A percentile compares a stretch with the other conserved stretches of the same genome.
Evolutionary conservation across 2,797 vertebrate genomes (phyloP).

Genomic region (Neosilurus mollespiculum): DNA sequence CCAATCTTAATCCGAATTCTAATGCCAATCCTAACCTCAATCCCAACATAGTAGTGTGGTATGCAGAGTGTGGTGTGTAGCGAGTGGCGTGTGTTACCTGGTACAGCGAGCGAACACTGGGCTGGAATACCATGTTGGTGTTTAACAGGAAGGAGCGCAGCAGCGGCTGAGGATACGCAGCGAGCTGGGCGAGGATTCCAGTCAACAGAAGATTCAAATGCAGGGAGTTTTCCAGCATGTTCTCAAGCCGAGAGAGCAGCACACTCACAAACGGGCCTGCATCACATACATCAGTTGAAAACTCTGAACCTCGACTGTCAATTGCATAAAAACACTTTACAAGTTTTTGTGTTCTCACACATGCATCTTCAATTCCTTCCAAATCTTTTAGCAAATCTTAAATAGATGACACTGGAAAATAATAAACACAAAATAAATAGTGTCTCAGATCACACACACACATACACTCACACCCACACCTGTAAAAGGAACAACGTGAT

Average conservation of each 20-base stretch:
- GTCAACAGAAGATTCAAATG: constrained; percentile 94
- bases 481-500: constrained; percentile 84
- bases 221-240: constrained; percentile 93
- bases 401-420: too few species aligned
- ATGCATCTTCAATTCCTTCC: background rate
- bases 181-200: constrained; percentile 92
- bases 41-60: too few species aligned
- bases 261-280: constrained; percentile 95
- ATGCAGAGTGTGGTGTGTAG: background rate
- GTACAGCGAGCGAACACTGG: constrained; percentile 91
- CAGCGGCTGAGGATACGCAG: constrained; percentile 92
- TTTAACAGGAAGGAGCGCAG: constrained; percentile 96
- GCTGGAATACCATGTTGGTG: constrained; percentile 97
- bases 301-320: too few species aligned
- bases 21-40: too few species aligned
- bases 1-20: too few species aligned
- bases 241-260: constrained; percentile 93
- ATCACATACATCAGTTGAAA: background rate
- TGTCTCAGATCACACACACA: background rate
- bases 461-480: constrained; percentile 68
- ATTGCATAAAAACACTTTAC: too few species aligned
- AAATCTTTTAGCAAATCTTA: too few species aligned
- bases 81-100: constrained; percentile 78
- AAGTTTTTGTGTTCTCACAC: too few species aligned
- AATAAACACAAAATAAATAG: too few species aligned